phyloP scores from a whole-genome alignment of 92 coral and sea anemone species.

The Porites divaricata region DNA sequence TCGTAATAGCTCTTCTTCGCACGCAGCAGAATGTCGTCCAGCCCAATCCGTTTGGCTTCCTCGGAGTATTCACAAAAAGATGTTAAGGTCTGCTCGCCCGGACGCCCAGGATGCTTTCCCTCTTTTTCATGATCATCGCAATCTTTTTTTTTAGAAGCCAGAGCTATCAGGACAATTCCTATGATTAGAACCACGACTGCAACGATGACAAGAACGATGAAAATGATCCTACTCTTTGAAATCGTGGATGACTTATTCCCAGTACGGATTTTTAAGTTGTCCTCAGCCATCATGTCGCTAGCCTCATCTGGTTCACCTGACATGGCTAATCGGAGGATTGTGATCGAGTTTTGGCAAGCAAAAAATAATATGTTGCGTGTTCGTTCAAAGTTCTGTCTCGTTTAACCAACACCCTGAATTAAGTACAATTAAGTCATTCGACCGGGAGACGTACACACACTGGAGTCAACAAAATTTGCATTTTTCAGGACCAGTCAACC shows the following conservation, averaged over 20 bases:
- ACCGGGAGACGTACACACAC: no score
- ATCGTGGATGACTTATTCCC: background rate
- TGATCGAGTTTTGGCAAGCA: background rate
- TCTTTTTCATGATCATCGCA: background rate
- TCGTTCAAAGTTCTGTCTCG: background rate
- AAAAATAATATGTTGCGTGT: background rate
- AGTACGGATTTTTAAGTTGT: background rate
- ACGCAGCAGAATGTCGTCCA: constrained; percentile 63
- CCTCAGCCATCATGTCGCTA: constrained; percentile 12
- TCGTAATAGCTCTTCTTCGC: constrained; percentile 63
- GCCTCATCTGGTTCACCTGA: background rate
- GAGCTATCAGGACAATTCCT: constrained; percentile 77
- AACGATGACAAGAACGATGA: constrained; percentile 7
- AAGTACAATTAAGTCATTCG: no score
- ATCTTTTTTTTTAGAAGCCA: constrained; percentile 51
- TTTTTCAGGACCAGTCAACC: no score
- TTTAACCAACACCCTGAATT: background rate
- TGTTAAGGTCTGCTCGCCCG: background rate
- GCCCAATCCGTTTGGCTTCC: constrained; percentile 74
- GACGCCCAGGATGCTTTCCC: background rate
- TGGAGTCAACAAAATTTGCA: no score
- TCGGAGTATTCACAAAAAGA: constrained; percentile 55
- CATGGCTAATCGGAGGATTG: background rate
- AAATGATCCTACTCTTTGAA: constrained; percentile 3
- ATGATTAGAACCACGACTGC: constrained; percentile 57